phyloP scores from a whole-genome alignment of 1,140 invertebrate genomes.

The Chymomyza costata region DNA sequence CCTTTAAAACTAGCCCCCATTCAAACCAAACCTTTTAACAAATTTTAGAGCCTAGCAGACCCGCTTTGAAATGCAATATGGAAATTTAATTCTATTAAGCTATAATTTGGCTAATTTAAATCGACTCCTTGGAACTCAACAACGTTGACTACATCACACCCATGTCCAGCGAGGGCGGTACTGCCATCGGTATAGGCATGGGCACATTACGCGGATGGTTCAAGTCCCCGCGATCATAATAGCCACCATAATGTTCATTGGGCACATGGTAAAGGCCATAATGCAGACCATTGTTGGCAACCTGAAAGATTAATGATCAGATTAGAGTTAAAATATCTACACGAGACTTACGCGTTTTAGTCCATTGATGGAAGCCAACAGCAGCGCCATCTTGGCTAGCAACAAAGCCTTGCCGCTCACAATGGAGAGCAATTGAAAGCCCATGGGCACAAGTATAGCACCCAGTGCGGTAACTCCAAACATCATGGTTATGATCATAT shows the following conservation, averaged over 20 bases:
- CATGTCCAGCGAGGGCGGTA: slow-evolving; percentile 47
- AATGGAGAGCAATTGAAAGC: slow-evolving; percentile 85
- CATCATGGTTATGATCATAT: slow-evolving; percentile 84
- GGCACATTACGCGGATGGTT: slow-evolving; percentile 68
- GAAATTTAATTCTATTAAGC: too few relatives aligned
- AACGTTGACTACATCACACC: slow-evolving; percentile 37
- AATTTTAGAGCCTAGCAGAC: too few relatives aligned
- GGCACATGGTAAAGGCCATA: slow-evolving; percentile 72
- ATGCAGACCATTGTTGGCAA: slow-evolving; percentile 67
- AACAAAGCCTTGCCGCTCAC: slow-evolving; percentile 85
- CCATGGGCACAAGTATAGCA: slow-evolving; percentile 84
- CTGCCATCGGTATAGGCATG: slow-evolving; percentile 50
- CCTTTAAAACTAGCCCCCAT: too few relatives aligned
- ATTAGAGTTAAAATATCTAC: too few relatives aligned
- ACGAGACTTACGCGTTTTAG: slow-evolving; percentile 81
- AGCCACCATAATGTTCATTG: slow-evolving; percentile 55
- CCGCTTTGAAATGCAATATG: too few relatives aligned
- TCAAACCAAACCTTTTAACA: too few relatives aligned
- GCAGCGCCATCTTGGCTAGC: slow-evolving; percentile 84
- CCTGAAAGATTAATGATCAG: slow-evolving; percentile 25
- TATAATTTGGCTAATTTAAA: too few relatives aligned
- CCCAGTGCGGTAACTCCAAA: slow-evolving; percentile 83
- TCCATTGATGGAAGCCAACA: slow-evolving; percentile 86
- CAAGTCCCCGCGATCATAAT: slow-evolving; percentile 66
- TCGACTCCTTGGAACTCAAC: too few relatives aligned